Evolutionary conservation across 2,888 invertebrate genomes (phyloP).

Genomic region (Cosmopolites sordidus): DNA sequence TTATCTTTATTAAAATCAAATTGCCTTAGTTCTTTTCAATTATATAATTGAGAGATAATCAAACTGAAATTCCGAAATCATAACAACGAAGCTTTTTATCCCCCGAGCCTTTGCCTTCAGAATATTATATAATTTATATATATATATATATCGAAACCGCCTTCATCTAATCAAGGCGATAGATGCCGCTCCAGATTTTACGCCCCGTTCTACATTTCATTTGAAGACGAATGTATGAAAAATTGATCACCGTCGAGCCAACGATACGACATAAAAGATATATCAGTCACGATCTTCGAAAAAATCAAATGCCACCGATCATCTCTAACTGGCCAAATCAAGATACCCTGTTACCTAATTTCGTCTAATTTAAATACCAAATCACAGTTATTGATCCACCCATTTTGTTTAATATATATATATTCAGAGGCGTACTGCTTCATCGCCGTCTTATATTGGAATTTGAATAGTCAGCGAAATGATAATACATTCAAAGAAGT

Average conservation of each 20-base stretch:
- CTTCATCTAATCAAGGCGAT: not conserved
- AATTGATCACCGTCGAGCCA: no score
- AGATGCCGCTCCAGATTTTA: not conserved
- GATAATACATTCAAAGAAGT: no score
- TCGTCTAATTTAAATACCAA: conserved; percentile 17
- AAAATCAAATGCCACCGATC: conserved; percentile 18
- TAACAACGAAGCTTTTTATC: not conserved
- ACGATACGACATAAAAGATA: not conserved
- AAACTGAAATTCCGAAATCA: not conserved
- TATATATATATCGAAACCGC: not conserved
- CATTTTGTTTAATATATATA: conserved; percentile 2
- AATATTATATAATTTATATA: not conserved
- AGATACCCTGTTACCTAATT: conserved; percentile 15
- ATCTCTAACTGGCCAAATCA: conserved; percentile 16
- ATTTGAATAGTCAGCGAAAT: no score
- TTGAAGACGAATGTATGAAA: not conserved
- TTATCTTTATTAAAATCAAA: no score
- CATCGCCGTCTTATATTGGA: not conserved
- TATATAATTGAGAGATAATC: no score
- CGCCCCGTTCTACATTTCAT: not conserved
- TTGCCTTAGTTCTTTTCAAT: no score
- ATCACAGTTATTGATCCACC: conserved; percentile 17
- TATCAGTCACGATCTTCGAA: conserved; percentile 18
- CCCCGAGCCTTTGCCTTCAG: not conserved
- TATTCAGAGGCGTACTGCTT: conserved; percentile 1